Evolutionary conservation across 2,113 vertebrate species (phyloP), one percentile per base, ranked within the genome.

Genomic region (Datnioides undecimradiatus): DNA sequence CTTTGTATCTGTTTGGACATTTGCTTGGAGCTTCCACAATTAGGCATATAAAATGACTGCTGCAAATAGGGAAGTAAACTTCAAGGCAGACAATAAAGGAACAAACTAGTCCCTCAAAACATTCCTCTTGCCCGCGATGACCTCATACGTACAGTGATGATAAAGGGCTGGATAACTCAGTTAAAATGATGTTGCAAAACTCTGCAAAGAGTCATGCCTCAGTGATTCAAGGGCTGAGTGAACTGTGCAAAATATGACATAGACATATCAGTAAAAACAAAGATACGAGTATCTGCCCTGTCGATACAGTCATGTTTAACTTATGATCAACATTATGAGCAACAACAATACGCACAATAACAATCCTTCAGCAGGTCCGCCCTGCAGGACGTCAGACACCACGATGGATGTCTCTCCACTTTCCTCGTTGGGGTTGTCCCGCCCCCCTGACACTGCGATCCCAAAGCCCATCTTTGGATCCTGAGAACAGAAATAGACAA

Each of bases 391-490:
- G 25, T 99, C 98, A 0, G 98, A 99, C 86, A 99, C 95, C 12
- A 98, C 94, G 1, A 99, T 99, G 0, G 98, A 99, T 0, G 93
- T 96, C 90, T 99, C 98, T 2, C 98, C 96, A 6, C 94, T 99
- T n/a, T 98, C 97, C 65, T 97, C 97, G 16, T 97, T 98, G 5
- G 97, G 98, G 90, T 99, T 99, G 92, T 99, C 98, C 92, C 95
- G 95, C 34, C 98, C 98, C 0, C 98, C 98, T 0, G 98, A 99
- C 70, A 99, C 98, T 0, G 98, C 98, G 41, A 99, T 98, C 41
- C 98, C 98, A 89, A 99, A 99, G 76, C 98, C 98, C 95, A 97
- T 96, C 93, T 99, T 99, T 9, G 96, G 90, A 90, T 99, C 97
- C 97, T 98, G 88, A 41, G 21, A 46, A 73, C 7, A 12, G 25